These are phyloP conservation scores for Pyxicephalus adspersus DNA, from an alignment of 2,113 vertebrate genomes.

Conservation along the genomic window DNA sequence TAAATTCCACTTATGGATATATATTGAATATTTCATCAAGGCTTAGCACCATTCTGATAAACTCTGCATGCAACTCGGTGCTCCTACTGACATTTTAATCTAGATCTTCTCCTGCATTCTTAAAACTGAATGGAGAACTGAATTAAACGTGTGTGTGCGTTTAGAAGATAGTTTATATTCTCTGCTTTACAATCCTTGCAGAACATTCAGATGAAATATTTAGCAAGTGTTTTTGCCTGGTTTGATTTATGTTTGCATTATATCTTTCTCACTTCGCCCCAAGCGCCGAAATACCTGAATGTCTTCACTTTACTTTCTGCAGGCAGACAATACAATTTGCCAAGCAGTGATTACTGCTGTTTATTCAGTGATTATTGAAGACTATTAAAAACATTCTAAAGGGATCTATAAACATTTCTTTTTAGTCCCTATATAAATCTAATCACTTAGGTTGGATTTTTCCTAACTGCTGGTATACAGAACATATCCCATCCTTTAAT, in stretches of 20 bases:
- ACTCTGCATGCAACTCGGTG: conserved; percentile 49
- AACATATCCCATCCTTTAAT: too few relatives aligned
- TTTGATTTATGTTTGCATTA: conserved; percentile 51
- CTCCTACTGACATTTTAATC: conserved; percentile 63
- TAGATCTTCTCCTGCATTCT: conserved; percentile 57
- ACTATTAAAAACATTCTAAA: too few relatives aligned
- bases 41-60: conserved; percentile 57
- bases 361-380: background rate
- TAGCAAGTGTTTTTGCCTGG: conserved; percentile 56
- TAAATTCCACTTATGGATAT: conserved; percentile 53
- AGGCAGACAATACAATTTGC: conserved; percentile 11
- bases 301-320: background rate
- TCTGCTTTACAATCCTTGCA: conserved; percentile 54
- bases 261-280: background rate
- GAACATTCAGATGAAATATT: conserved; percentile 62
- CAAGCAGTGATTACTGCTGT: conserved; percentile 2
- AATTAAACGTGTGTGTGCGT: conserved; percentile 65
- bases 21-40: conserved; percentile 59
- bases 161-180: conserved; percentile 63
- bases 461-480: too few relatives aligned
- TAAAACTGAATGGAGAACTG: conserved; percentile 59
- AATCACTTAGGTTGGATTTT: too few relatives aligned
- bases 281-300: background rate
- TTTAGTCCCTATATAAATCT: too few relatives aligned
- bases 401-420: too few relatives aligned